Percentiles rank a stretch among this genome's conserved stretches.
These are phyloP conservation scores for Numenius phaeopus DNA, from an alignment of 2,797 vertebrate genomes.

Conservation along the genomic window DNA sequence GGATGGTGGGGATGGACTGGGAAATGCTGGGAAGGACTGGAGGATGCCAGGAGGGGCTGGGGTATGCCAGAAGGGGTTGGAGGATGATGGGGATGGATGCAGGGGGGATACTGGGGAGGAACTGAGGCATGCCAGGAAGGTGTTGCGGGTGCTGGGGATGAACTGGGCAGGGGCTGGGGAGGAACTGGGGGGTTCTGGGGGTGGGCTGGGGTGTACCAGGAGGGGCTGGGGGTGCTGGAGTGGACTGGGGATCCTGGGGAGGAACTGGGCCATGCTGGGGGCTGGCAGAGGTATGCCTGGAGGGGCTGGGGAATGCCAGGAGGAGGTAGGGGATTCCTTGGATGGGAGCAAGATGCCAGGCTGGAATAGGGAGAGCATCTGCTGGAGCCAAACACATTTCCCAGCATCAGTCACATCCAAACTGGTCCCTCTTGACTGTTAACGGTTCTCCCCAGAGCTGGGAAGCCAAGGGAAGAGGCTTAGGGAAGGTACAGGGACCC, in stretches of 20 bases:
- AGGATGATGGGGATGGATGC: no score
- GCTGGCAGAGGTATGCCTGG: not conserved
- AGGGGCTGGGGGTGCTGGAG: not conserved
- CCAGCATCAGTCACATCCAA: accelerated
- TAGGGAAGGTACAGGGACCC: not conserved
- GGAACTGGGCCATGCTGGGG: not conserved
- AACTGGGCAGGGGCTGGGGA: not conserved
- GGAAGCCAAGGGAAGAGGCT: not conserved
- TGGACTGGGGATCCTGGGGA: not conserved
- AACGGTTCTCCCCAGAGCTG: not conserved
- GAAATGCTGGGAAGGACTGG: no score
- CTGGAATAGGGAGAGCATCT: not conserved
- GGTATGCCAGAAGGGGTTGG: not conserved
- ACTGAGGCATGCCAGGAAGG: not conserved
- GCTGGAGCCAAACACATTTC: not conserved
- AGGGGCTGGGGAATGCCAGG: not conserved
- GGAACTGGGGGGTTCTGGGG: not conserved
- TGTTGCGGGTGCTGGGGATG: not conserved
- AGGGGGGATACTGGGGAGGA: no score
- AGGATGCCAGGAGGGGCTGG: not conserved
- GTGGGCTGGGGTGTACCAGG: not conserved
- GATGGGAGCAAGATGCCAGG: not conserved
- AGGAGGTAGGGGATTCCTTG: not conserved
- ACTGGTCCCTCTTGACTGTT: not conserved
- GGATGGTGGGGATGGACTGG: no score